A percentile compares a stretch with the other conserved stretches of the same genome.
phyloP scores from a whole-genome alignment of 2,113 vertebrate species.

The Monarcha castaneiventris region DNA sequence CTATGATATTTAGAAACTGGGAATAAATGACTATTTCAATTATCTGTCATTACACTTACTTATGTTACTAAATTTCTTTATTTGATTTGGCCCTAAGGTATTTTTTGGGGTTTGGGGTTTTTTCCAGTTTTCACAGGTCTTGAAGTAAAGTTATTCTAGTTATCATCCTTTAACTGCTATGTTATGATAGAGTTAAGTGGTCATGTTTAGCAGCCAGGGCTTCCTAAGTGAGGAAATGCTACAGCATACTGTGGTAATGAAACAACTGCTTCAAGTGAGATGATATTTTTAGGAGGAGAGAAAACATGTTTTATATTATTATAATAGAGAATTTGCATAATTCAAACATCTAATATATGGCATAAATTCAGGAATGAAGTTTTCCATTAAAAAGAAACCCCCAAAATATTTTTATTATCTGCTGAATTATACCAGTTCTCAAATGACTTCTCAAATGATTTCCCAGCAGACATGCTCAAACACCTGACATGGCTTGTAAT shows the following conservation, averaged over 20 bases:
- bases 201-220: background rate
- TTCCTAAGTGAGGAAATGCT: background rate
- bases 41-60: background rate
- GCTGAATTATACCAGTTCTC: background rate
- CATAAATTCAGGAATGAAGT: background rate
- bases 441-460: background rate
- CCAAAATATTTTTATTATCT: background rate
- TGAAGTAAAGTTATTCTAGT: background rate
- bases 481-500: background rate
- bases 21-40: background rate
- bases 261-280: background rate
- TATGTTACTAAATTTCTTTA: background rate
- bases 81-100: background rate
- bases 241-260: background rate
- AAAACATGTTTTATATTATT: background rate
- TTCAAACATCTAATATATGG: background rate
- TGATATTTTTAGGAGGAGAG: background rate
- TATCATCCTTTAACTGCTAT: background rate
- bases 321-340: background rate
- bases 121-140: background rate
- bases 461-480: background rate
- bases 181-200: background rate
- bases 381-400: background rate
- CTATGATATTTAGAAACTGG: background rate
- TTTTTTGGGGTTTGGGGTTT: no score